phyloP scores from a whole-genome alignment of 2,113 vertebrate species.

The Microcebus tavaratra region DNA sequence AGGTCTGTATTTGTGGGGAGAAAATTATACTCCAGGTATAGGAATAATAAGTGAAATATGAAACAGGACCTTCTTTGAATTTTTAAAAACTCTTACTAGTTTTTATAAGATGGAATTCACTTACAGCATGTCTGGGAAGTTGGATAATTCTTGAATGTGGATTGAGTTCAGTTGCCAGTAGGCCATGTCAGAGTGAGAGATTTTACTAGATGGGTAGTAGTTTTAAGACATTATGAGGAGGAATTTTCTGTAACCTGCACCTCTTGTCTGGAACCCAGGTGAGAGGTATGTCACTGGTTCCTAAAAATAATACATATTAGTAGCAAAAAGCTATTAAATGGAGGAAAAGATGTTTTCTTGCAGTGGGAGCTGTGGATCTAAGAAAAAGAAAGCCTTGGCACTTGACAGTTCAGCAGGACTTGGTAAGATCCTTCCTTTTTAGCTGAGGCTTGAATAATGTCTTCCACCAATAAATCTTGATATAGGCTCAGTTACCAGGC shows the following conservation, averaged over 20 bases:
- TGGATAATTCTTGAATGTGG: neutral
- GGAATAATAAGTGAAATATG: neutral
- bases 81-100: neutral
- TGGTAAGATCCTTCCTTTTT: neutral
- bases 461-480: neutral
- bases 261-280: neutral
- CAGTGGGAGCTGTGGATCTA: neutral
- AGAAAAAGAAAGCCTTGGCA: neutral
- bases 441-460: neutral
- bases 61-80: neutral
- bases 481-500: neutral
- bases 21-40: neutral
- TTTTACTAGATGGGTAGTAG: neutral
- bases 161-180: neutral
- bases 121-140: neutral
- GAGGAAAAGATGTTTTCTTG: conserved; percentile 2
- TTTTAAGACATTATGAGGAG: conserved; percentile 21
- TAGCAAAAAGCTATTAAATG: neutral
- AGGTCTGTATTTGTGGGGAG: neutral
- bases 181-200: neutral
- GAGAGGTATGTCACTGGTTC: neutral
- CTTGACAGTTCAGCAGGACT: neutral
- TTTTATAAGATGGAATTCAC: neutral
- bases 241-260: neutral
- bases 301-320: neutral